Evolutionary conservation across 2,113 vertebrate genomes (phyloP), one percentile per base, ranked within the genome.

Genomic region (Chionomys nivalis): DNA sequence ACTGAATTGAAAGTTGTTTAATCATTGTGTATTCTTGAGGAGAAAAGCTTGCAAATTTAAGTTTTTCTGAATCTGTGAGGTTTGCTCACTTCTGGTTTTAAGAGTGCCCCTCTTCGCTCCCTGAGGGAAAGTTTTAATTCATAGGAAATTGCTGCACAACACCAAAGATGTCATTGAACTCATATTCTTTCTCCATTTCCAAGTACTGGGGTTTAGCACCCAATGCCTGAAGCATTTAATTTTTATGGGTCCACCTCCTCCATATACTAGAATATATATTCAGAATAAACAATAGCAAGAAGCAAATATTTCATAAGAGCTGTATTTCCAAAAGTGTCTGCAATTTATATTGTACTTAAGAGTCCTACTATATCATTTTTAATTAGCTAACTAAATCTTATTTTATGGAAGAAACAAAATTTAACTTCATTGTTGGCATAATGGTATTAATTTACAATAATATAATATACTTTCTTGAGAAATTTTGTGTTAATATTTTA

Each of bases 301-400:
- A 90, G 39, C 7, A 95, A 91, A 91, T n/a, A 33, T 78, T 82
- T 82, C 7, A 94, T 44, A 63, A 94, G 81, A n/a, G 24, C 73
- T 76, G 3, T 39, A 11, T 95, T 77, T 89, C 42, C 31, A 75
- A 55, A 88, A 91, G 14, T 73, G 44, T 78, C 39, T 95, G 28
- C 26, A 89, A 5, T 95, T 94, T 78, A 94, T 91, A n/a, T 47
- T 92, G 49, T 28, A 28, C 24, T 58, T 61, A 47, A 93, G 58
- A 0, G 49, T 55, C 36, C 44, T 31, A 83, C 52, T 96, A 77
- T 92, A 95, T 97, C 66, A 97, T 93, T 96, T 97, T 97, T 96
- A 97, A 97, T 97, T 93, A 94, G 49, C 73, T 75, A 95, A 89
- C 75, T 87, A 68, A 93, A 96, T 96, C 47, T 96, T 16, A 76